These are phyloP conservation scores for Brachionus sp. DNA, from an alignment of 1,140 invertebrate species.

Conservation along the genomic window DNA sequence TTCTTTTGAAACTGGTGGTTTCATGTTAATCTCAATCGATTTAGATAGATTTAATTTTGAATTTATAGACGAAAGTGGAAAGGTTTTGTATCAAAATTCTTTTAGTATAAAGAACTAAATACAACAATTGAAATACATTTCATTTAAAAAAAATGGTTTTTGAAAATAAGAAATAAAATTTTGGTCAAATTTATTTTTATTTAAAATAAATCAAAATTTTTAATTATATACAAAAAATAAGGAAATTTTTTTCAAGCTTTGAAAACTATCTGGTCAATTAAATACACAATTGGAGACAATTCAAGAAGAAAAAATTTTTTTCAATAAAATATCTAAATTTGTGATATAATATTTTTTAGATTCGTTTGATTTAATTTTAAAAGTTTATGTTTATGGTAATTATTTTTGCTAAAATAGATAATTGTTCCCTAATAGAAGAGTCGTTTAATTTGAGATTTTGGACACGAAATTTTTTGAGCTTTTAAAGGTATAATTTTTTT, in stretches of 20 bases:
- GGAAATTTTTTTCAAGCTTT: not conserved
- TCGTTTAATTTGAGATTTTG: not conserved
- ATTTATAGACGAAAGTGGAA: not conserved
- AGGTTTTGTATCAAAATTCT: not conserved
- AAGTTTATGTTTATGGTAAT: not conserved
- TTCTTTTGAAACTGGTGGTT: not conserved
- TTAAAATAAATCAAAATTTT: not conserved
- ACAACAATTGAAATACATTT: too few species aligned
- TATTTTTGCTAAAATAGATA: not conserved
- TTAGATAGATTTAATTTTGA: not conserved
- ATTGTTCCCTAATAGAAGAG: not conserved
- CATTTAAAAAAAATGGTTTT: too few species aligned
- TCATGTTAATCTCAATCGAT: not conserved
- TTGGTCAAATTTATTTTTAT: not conserved
- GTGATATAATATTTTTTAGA: not conserved
- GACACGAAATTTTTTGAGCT: not conserved
- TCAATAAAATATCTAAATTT: not conserved
- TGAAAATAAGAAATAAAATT: not conserved
- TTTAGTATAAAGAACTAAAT: not conserved
- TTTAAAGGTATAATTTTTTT: not conserved
- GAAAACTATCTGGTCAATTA: not conserved
- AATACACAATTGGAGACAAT: not conserved
- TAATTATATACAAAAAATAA: not conserved
- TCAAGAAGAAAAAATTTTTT: not conserved
- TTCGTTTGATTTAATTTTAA: not conserved